Evolutionary conservation across 2,797 vertebrate species (phyloP).

Genomic region (Anguilla marmorata): DNA sequence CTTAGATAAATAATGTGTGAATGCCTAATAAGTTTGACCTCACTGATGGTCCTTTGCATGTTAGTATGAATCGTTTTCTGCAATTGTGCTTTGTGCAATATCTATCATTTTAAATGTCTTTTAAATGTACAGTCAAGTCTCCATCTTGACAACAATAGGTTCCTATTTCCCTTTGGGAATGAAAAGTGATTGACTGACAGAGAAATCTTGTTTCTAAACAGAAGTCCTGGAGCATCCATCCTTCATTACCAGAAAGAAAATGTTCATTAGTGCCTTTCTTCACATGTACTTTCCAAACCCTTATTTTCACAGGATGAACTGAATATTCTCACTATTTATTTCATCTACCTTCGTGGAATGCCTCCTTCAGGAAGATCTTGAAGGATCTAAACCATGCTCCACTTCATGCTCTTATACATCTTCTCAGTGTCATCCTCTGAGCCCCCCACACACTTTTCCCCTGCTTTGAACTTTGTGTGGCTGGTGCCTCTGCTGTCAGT

Average conservation of each 20-base stretch:
- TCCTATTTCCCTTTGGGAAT: background rate
- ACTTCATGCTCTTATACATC: background rate
- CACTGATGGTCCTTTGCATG: background rate
- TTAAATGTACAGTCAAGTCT: background rate
- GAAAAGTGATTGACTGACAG: background rate
- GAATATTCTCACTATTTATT: constrained; percentile 2
- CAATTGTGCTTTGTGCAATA: background rate
- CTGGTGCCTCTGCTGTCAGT: background rate
- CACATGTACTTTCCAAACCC: background rate
- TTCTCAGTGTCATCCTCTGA: background rate
- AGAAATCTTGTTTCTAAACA: background rate
- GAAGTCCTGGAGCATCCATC: background rate
- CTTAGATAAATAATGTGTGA: background rate
- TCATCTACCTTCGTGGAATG: background rate
- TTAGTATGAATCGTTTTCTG: background rate
- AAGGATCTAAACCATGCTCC: background rate
- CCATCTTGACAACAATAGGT: background rate
- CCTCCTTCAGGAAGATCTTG: background rate
- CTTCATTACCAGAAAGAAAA: background rate
- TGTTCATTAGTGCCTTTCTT: background rate
- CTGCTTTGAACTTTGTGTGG: background rate
- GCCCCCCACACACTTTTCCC: background rate
- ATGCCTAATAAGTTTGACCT: background rate
- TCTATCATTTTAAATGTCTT: background rate
- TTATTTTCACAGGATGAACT: background rate